These are phyloP conservation scores for Cenopis cana DNA, from an alignment of 2,888 invertebrate genomes.

Conservation along the genomic window DNA sequence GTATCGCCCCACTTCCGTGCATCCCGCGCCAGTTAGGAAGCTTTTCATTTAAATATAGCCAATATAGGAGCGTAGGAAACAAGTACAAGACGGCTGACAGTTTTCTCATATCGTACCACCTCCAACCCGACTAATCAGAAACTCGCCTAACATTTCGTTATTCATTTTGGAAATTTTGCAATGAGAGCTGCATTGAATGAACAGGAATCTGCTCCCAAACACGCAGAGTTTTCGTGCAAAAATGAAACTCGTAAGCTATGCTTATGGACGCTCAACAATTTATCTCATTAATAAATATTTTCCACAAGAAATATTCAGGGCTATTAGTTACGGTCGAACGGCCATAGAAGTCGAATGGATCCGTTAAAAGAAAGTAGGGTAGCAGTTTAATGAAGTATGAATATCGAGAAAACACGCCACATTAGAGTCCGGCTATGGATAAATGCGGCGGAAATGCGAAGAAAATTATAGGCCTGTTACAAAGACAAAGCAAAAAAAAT, in stretches of 20 bases:
- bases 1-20: no score
- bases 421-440: conserved; percentile 14
- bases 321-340: conserved; percentile 47
- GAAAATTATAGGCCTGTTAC: not conserved
- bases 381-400: conserved; percentile 37
- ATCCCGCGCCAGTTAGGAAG: no score
- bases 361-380: conserved; percentile 54
- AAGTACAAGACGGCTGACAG: no score
- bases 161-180: not conserved
- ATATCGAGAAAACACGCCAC: conserved; percentile 29
- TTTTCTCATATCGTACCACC: no score
- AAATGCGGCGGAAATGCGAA: not conserved
- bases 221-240: conserved; percentile 14
- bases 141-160: no score
- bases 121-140: no score
- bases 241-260: not conserved
- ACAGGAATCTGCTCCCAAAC: not conserved
- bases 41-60: no score
- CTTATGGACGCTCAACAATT: not conserved
- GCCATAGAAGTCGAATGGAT: conserved; percentile 40
- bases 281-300: conserved; percentile 33
- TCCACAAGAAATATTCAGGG: conserved; percentile 30
- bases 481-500: not conserved
- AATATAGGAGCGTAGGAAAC: no score
- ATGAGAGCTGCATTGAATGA: not conserved